phyloP scores from a whole-genome alignment of 2,113 vertebrate genomes.

The Sceloporus tristichus region DNA sequence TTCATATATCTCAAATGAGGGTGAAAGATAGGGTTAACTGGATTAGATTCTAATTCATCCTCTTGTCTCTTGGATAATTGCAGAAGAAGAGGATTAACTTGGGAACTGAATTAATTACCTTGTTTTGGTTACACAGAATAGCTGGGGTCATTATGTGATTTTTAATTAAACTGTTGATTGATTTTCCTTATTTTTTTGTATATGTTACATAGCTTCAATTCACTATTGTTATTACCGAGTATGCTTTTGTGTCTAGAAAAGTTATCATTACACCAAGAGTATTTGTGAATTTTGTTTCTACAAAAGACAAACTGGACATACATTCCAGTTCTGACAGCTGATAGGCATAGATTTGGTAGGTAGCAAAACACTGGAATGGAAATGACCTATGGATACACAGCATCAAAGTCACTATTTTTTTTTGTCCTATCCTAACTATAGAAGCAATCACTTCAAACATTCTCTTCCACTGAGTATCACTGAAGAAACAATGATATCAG shows the following conservation, averaged over 20 bases:
- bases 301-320: background rate
- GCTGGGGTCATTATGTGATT: slow-evolving; percentile 38
- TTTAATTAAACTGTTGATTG: slow-evolving; percentile 48
- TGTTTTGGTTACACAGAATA: slow-evolving; percentile 44
- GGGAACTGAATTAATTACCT: slow-evolving; percentile 47
- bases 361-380: background rate
- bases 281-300: background rate
- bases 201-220: background rate
- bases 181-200: slow-evolving; percentile 41
- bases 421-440: background rate
- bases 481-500: background rate
- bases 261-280: background rate
- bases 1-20: slow-evolving; percentile 20
- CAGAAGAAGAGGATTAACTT: slow-evolving; percentile 40
- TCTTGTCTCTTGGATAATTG: slow-evolving; percentile 40
- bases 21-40: slow-evolving; percentile 31
- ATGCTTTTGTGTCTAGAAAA: slow-evolving; percentile 1
- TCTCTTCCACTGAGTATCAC: too few species aligned
- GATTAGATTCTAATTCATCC: slow-evolving; percentile 40
- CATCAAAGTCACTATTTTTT: background rate
- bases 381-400: background rate
- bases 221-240: slow-evolving; percentile 3
- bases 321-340: too few species aligned
- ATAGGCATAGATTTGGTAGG: background rate
- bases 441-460: too few species aligned